phyloP scores from a whole-genome alignment of 2,113 vertebrate species.

The Bubo blakistoni region DNA sequence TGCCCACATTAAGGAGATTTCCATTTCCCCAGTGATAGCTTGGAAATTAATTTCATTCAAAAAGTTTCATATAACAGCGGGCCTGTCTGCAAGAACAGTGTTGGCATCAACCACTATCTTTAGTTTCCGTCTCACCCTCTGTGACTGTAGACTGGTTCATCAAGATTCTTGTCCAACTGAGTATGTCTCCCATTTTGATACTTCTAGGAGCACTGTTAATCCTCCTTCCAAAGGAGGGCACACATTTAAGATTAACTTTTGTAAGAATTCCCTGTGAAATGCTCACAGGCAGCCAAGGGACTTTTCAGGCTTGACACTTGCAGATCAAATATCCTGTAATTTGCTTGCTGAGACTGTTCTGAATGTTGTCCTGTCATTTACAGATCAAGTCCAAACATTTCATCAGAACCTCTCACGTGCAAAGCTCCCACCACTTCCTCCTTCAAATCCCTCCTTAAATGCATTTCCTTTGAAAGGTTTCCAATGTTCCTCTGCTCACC shows the following conservation, averaged over 20 bases:
- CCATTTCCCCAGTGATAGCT: background rate
- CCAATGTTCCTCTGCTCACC: conserved; percentile 32
- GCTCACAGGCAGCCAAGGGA: conserved; percentile 20
- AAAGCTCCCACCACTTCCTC: conserved; percentile 60
- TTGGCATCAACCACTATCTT: conserved; percentile 6
- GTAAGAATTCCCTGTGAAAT: conserved; percentile 29
- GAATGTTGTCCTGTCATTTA: conserved; percentile 54
- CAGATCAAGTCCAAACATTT: conserved; percentile 52
- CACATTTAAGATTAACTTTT: conserved; percentile 13
- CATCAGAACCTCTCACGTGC: conserved; percentile 46
- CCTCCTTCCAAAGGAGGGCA: background rate
- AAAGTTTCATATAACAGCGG: background rate
- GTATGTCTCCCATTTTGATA: background rate
- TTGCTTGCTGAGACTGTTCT: conserved; percentile 49
- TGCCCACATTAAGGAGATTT: background rate
- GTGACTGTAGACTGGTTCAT: background rate
- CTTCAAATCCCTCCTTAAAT: conserved; percentile 60
- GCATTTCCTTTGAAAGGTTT: conserved; percentile 62
- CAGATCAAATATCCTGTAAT: conserved; percentile 44
- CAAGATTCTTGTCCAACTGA: background rate
- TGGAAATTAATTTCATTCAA: background rate
- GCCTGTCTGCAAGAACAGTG: background rate
- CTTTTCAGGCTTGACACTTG: conserved; percentile 40
- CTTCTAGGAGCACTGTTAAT: conserved; percentile 24
- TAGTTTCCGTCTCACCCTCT: background rate